phyloP scores from a whole-genome alignment of 1,140 invertebrate genomes.

The Brachionus paranguensis region DNA sequence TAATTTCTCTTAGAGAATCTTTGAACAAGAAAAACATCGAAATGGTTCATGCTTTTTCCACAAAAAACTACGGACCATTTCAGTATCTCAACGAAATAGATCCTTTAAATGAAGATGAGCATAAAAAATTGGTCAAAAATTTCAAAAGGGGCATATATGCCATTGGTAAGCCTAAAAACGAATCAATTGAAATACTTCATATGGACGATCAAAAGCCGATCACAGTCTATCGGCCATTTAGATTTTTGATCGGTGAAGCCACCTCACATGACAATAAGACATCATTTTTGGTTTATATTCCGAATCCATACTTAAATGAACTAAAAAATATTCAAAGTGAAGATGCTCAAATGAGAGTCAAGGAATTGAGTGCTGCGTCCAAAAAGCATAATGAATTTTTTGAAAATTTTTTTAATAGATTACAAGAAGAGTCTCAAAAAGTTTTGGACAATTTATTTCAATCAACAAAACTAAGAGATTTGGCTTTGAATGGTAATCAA shows the following conservation, averaged over 20 bases:
- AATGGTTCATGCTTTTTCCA: not conserved
- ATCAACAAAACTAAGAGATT: not conserved
- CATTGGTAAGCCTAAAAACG: not conserved
- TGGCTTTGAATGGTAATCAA: not conserved
- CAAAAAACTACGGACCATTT: not conserved
- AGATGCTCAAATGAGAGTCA: not conserved
- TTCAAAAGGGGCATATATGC: not conserved
- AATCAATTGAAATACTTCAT: not conserved
- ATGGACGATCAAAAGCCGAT: not conserved
- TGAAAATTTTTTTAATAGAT: not conserved
- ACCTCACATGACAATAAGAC: not conserved
- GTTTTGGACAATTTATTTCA: not conserved
- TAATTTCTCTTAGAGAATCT: not conserved
- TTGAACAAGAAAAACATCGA: not conserved
- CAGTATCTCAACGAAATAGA: not conserved
- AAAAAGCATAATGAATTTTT: not conserved
- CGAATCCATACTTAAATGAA: not conserved
- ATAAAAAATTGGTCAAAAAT: not conserved
- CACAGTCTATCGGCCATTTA: not conserved
- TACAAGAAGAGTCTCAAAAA: slow-evolving; percentile 5
- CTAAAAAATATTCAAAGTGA: not conserved
- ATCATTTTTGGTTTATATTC: not conserved
- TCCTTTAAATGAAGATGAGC: not conserved
- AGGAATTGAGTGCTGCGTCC: not conserved
- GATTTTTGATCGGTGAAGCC: slow-evolving; percentile 1